Evolutionary conservation across 2,888 invertebrate genomes (phyloP), one percentile per base, ranked within the genome.

Genomic region (Coelogynopora nodosa): DNA sequence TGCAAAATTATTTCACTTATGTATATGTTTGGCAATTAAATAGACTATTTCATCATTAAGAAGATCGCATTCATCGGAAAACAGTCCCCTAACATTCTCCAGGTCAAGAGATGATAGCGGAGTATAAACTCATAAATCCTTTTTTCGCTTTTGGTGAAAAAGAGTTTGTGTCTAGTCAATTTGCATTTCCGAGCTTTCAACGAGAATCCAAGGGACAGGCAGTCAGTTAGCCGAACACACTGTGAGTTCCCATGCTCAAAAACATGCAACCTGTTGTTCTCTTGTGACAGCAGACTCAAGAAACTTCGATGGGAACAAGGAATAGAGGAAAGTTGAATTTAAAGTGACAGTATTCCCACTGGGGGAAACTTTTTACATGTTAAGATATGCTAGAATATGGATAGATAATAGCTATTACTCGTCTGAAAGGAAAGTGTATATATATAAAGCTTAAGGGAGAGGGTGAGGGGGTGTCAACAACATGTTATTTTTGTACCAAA

Each of bases 401-500:
- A 49, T 49, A n/a, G n/a, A n/a, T n/a, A n/a, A 49, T 5, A 74
- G 74, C 23, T 74, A 74, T 74, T 74, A 74, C 23, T 74, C 5
- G 2, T 2, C 27, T 5, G 23, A 74, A 74, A 23, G 74, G 74
- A 23, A 74, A 13, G 23, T 74, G 27, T 13, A 74, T 5, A 26
- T 23, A 26, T 74, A 23, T 2, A 74, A 2, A n/a, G 23, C 2
- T 10, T 10, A 26, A 23, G 18, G 18, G 74, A 13, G 74, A 26
- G 23, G 74, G 2, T 23, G 74, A 74, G 74, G 74, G 74, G 74
- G 74, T 74, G 74, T 74, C 74, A 74, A 74, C 74, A 74, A 49
- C 23, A 23, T 74, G 23, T 13, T 74, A 13, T 74, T 74, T 23
- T 74, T 13, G 5, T 26, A 74, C 74, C 74, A 23, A 5, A 74